A percentile compares a stretch with the other conserved stretches of the same genome.
These are phyloP conservation scores for Zophobas morio DNA, from an alignment of 1,140 invertebrate species.

Conservation along the genomic window DNA sequence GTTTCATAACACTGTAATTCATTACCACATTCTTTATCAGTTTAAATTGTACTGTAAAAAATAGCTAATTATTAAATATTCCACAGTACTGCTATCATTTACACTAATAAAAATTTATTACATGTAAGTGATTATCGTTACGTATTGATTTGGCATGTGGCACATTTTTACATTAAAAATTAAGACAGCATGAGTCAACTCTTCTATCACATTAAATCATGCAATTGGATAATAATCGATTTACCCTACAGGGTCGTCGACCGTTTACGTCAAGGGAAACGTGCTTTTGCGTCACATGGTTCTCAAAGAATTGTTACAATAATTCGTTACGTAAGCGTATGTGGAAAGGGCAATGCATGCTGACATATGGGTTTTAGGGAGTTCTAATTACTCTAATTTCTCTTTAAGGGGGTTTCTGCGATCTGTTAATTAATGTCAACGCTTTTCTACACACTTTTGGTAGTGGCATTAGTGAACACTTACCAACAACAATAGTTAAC, in stretches of 20 bases:
- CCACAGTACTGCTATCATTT: too few relatives aligned
- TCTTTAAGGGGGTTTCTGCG: too few relatives aligned
- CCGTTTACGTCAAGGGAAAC: slow-evolving; percentile 27
- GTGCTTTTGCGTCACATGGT: slow-evolving; percentile 24
- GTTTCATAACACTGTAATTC: too few relatives aligned
- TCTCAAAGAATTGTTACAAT: slow-evolving; percentile 29
- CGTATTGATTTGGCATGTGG: too few relatives aligned
- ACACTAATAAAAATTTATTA: too few relatives aligned
- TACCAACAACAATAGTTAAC: slow-evolving; percentile 41
- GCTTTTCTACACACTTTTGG: background rate
- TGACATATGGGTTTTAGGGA: background rate
- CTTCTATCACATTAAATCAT: background rate
- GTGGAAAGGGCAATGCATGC: background rate
- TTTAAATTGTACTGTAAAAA: too few relatives aligned
- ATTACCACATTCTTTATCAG: too few relatives aligned
- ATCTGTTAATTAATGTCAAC: background rate
- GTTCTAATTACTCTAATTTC: background rate
- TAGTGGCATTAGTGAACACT: slow-evolving; percentile 15
- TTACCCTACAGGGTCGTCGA: slow-evolving; percentile 16
- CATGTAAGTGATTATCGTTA: too few relatives aligned
- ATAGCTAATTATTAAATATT: too few relatives aligned
- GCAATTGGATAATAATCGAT: slow-evolving; percentile 28
- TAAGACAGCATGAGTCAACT: background rate
- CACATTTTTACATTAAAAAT: background rate
- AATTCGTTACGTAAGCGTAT: slow-evolving; percentile 23